Evolutionary conservation across 1,140 invertebrate genomes (phyloP).

Genomic region (Lepidotrigona ventralis): DNA sequence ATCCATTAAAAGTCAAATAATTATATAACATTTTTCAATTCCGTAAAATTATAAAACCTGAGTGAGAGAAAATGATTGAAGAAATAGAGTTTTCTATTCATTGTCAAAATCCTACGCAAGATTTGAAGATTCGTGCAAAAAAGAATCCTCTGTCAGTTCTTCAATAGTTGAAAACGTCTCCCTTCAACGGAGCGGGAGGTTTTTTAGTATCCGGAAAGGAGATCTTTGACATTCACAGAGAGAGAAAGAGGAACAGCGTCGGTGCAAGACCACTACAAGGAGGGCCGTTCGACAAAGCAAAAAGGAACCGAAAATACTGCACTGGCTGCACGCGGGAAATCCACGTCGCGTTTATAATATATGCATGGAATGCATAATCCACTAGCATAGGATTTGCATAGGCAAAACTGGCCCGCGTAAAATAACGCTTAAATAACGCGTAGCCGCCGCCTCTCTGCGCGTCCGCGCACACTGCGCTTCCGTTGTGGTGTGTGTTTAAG

Average conservation of each 20-base stretch:
- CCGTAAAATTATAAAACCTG: too few relatives aligned
- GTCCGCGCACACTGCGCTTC: neutral
- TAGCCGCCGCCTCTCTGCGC: too few relatives aligned
- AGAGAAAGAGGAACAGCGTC: neutral
- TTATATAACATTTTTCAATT: too few relatives aligned
- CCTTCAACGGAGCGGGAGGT: neutral
- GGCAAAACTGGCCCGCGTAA: constrained; percentile 28
- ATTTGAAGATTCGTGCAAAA: too few relatives aligned
- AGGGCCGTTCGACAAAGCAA: neutral
- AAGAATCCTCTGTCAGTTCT: too few relatives aligned
- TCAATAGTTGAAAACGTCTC: neutral
- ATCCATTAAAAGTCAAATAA: too few relatives aligned
- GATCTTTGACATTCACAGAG: neutral
- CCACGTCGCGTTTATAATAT: constrained; percentile 45
- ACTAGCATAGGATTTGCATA: constrained; percentile 50
- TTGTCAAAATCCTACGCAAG: too few relatives aligned
- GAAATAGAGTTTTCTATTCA: too few relatives aligned
- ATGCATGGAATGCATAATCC: constrained; percentile 60
- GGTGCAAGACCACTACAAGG: too few relatives aligned
- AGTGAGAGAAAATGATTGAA: too few relatives aligned
- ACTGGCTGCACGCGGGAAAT: neutral
- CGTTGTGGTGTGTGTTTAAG: neutral
- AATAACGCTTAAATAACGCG: constrained; percentile 56
- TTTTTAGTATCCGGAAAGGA: neutral
- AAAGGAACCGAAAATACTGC: neutral